Conservation (phyloP, 2,113 vertebrate species). For the Cheilinus undulatus region DNA sequence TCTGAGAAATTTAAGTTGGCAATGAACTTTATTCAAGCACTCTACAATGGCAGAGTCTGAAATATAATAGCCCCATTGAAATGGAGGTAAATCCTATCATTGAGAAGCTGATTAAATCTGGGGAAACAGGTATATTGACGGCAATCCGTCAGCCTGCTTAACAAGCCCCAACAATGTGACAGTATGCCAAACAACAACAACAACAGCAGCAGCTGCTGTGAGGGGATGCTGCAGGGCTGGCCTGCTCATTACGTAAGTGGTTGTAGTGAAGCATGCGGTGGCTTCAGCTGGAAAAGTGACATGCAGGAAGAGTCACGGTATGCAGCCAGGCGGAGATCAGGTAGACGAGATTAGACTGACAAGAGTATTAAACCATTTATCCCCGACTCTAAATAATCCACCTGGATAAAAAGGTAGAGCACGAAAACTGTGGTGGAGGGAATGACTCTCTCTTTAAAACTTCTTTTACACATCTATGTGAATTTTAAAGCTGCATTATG, state of each 20-base stretch:
- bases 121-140: conserved; percentile 32
- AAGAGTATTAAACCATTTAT: conserved; percentile 61
- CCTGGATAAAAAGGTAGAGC: conserved; percentile 25
- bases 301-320: conserved; percentile 19
- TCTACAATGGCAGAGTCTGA: conserved; percentile 23
- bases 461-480: neutral
- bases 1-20: conserved; percentile 20
- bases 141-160: conserved; percentile 21
- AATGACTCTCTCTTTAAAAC: conserved; percentile 3
- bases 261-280: conserved; percentile 23
- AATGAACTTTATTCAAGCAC: conserved; percentile 37
- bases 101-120: conserved; percentile 42
- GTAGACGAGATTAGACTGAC: conserved; percentile 48
- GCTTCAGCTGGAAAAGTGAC: conserved; percentile 35
- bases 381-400: conserved; percentile 57
- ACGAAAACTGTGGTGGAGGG: conserved; percentile 8
- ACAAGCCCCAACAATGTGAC: conserved; percentile 42
- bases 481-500: neutral
- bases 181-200: conserved; percentile 10
- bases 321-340: conserved; percentile 41
- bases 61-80: conserved; percentile 52
- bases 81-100: conserved; percentile 34
- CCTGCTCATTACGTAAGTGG: conserved; percentile 17
- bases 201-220: neutral
- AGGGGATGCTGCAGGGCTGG: neutral